Conservation (phyloP, 1,140 invertebrate species). For the Formica selysi region DNA sequence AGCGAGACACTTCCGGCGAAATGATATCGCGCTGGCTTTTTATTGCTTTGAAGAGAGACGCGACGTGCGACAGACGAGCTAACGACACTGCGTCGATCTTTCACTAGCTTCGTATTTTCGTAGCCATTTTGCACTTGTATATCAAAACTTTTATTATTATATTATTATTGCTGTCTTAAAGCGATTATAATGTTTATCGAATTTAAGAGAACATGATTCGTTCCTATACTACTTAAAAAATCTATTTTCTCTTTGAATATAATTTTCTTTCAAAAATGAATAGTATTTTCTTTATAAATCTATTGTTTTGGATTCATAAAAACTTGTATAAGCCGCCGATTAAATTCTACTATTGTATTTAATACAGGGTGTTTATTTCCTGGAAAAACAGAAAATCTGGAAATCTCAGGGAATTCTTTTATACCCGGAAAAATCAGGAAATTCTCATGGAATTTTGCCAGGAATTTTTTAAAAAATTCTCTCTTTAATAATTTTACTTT, state of each 20-base stretch:
- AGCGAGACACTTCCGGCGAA: conserved; percentile 53
- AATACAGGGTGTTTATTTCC: too few relatives aligned
- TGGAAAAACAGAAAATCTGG: too few relatives aligned
- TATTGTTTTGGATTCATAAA: neutral
- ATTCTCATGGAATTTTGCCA: too few relatives aligned
- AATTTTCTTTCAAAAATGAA: neutral
- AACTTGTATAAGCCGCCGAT: neutral
- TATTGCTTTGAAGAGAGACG: conserved; percentile 42
- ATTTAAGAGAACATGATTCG: neutral
- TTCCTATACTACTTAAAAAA: neutral
- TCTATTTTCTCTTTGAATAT: neutral
- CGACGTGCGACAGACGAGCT: conserved; percentile 6
- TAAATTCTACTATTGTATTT: neutral
- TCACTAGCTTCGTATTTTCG: neutral
- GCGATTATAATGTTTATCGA: neutral
- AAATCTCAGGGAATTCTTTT: too few relatives aligned
- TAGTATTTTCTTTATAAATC: neutral
- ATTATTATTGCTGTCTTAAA: neutral
- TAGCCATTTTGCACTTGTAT: neutral
- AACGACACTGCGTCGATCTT: neutral
- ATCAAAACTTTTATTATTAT: neutral
- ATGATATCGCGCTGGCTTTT: conserved; percentile 33
- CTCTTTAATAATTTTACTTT: too few relatives aligned
- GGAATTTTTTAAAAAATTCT: too few relatives aligned
- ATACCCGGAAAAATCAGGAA: too few relatives aligned